Conservation (phyloP, 1,140 invertebrate species). For the Drosophila parvula region DNA sequence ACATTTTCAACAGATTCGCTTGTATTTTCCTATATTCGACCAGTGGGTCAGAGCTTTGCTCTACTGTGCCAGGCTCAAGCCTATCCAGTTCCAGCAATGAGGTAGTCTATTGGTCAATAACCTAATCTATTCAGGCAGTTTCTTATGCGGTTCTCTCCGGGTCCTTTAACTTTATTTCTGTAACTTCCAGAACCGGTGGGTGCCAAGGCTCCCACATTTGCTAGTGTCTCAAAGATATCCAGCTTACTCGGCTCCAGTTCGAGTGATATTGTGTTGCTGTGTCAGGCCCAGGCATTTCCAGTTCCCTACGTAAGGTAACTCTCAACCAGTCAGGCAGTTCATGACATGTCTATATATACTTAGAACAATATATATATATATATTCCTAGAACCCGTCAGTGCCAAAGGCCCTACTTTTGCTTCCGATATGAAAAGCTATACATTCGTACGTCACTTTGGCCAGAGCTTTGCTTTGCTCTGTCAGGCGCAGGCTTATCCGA, state of each 20-base stretch:
- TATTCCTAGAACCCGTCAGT: constrained; percentile 86
- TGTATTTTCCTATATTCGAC: constrained; percentile 43
- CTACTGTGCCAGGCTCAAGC: constrained; percentile 92
- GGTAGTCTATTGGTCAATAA: constrained; percentile 25
- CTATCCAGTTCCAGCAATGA: constrained; percentile 86
- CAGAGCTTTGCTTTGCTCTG: constrained; percentile 89
- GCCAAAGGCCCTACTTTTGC: constrained; percentile 89
- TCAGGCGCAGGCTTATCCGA: constrained; percentile 90
- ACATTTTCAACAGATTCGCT: constrained; percentile 62
- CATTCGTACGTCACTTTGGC: constrained; percentile 85
- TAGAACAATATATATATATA: neutral
- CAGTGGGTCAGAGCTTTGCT: constrained; percentile 85
- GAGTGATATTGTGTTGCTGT: constrained; percentile 87
- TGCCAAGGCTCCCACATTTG: constrained; percentile 88
- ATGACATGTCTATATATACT: neutral
- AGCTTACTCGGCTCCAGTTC: constrained; percentile 84
- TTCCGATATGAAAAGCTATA: constrained; percentile 87
- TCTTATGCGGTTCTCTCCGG: neutral
- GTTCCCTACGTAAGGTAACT: constrained; percentile 86
- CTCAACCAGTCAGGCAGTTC: constrained; percentile 86
- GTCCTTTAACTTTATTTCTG: neutral
- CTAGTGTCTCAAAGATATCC: constrained; percentile 87
- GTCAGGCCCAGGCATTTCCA: constrained; percentile 90
- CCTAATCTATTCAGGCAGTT: constrained; percentile 46
- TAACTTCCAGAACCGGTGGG: constrained; percentile 88